Percentiles rank a stretch among this genome's conserved stretches.
These are phyloP conservation scores for Dromius quadrimaculatus DNA, from an alignment of 2,888 invertebrate genomes.

Conservation along the genomic window DNA sequence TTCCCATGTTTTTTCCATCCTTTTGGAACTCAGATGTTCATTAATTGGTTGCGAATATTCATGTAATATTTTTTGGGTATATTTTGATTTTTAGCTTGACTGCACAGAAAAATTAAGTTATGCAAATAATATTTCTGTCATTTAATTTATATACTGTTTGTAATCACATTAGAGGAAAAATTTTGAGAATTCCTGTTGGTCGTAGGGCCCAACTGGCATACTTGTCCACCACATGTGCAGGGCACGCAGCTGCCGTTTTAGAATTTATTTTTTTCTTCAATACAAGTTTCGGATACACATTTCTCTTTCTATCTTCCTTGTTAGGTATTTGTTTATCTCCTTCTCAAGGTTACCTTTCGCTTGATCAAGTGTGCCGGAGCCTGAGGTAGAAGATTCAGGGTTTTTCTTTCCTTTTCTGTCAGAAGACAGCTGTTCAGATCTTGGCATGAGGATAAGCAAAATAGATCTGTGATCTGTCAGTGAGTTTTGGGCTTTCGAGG, in stretches of 20 bases:
- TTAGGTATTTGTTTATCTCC: conserved; percentile 21
- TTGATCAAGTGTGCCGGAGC: conserved; percentile 39
- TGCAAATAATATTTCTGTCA: too few species aligned
- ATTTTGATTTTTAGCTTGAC: too few species aligned
- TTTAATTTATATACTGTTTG: too few species aligned
- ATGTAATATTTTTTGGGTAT: too few species aligned
- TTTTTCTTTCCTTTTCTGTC: conserved; percentile 17
- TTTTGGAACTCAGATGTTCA: too few species aligned
- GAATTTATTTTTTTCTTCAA: conserved; percentile 55
- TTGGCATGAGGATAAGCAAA: conserved; percentile 6
- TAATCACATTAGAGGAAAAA: too few species aligned
- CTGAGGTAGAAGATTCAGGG: conserved; percentile 37
- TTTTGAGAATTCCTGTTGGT: conserved; percentile 1
- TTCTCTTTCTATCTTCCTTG: conserved; percentile 13
- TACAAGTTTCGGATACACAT: conserved; percentile 37
- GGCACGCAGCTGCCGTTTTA: conserved; percentile 57
- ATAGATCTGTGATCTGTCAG: too few species aligned
- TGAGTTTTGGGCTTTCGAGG: conserved; percentile 1
- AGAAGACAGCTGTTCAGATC: conserved; percentile 36
- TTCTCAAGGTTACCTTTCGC: conserved; percentile 37
- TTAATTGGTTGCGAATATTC: too few species aligned
- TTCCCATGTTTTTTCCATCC: too few species aligned
- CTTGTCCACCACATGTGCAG: too few species aligned
- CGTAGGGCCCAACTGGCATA: not conserved
- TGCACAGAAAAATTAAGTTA: too few species aligned